phyloP scores from a whole-genome alignment of 2,888 invertebrate species.

The Fragum fragum region DNA sequence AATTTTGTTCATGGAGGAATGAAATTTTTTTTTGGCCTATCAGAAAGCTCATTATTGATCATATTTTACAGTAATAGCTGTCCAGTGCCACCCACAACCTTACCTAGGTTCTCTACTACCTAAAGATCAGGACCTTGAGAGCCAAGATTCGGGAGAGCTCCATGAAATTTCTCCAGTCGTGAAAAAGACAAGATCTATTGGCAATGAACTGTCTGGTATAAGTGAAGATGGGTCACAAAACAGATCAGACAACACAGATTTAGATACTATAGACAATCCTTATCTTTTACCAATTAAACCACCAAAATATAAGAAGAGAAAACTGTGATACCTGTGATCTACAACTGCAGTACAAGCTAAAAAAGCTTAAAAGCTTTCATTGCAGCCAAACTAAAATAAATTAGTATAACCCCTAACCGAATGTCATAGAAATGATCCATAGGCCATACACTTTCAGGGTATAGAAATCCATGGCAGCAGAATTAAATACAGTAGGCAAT shows the following conservation, averaged over 20 bases:
- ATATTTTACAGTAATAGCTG: conserved; percentile 93
- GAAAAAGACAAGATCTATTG: neutral
- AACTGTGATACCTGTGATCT: conserved; percentile 24
- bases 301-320: conserved; percentile 77
- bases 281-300: conserved; percentile 89
- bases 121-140: conserved; percentile 97
- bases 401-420: too few species aligned
- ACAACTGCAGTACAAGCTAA: too few species aligned
- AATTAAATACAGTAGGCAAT: too few species aligned
- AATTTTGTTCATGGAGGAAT: too few species aligned
- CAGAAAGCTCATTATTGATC: neutral
- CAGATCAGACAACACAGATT: conserved; percentile 80
- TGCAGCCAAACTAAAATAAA: too few species aligned
- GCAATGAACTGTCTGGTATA: neutral
- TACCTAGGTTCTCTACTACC: conserved; percentile 95
- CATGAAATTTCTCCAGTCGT: conserved; percentile 17
- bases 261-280: conserved; percentile 91
- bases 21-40: too few species aligned
- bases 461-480: too few species aligned
- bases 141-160: conserved; percentile 87
- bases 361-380: too few species aligned
- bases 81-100: conserved; percentile 92
- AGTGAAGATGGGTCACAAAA: conserved; percentile 23
- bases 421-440: too few species aligned
- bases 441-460: too few species aligned